Percentiles rank a stretch among this genome's conserved stretches.
These are phyloP conservation scores for Solenopsis invicta DNA, from an alignment of 1,140 invertebrate genomes.

Conservation along the genomic window DNA sequence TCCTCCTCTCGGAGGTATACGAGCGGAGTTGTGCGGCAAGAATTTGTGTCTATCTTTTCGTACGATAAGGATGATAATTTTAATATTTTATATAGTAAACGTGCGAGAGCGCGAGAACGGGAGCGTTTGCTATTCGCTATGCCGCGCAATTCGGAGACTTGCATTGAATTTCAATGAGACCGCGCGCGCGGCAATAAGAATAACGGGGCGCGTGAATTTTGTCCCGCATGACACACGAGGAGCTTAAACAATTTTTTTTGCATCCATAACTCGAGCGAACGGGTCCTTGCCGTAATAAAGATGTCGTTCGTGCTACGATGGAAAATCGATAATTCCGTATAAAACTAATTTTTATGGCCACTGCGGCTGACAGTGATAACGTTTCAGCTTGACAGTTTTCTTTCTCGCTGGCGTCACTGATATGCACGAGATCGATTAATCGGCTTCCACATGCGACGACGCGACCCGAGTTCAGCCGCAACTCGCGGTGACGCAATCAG, in stretches of 20 bases:
- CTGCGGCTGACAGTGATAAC: constrained; percentile 64
- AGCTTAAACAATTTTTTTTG: constrained; percentile 53
- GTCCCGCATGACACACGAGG: constrained; percentile 16
- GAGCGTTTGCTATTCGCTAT: neutral
- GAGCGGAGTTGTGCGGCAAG: too few relatives aligned
- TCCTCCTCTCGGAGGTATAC: neutral
- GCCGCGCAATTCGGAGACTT: constrained; percentile 1
- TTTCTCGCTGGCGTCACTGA: constrained; percentile 48
- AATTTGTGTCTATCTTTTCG: constrained; percentile 25
- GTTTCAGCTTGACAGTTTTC: constrained; percentile 66
- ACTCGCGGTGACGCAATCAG: constrained; percentile 36
- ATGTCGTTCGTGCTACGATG: constrained; percentile 38
- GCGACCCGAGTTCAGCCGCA: constrained; percentile 3
- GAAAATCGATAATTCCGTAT: constrained; percentile 58
- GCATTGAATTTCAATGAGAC: constrained; percentile 54
- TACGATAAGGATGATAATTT: constrained; percentile 34
- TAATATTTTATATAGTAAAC: constrained; percentile 33
- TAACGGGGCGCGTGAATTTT: constrained; percentile 36
- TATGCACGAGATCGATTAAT: constrained; percentile 68
- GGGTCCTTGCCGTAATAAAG: constrained; percentile 41
- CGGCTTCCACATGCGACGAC: constrained; percentile 35
- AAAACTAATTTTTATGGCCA: constrained; percentile 62
- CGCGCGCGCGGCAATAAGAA: constrained; percentile 10
- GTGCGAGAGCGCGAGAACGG: constrained; percentile 11
- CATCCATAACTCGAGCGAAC: constrained; percentile 9